Base-by-base conservation (phyloP, 2,113 vertebrate genomes). In the Dicaeum eximium region DNA sequence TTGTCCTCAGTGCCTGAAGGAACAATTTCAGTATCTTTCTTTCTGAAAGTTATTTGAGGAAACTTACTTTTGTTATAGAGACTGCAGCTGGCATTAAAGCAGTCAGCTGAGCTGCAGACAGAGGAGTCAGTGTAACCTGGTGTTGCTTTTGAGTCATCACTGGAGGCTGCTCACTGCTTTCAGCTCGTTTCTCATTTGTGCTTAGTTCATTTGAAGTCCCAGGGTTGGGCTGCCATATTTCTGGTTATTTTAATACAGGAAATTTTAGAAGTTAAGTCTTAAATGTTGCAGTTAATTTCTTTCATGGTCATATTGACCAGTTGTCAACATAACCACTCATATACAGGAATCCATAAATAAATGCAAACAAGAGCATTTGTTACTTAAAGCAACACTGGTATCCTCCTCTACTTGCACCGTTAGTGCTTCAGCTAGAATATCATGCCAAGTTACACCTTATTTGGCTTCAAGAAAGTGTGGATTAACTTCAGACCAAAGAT, bases 41-140 rank as follows among this genome's bases (percentile, higher is more conserved):
- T 88, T 61, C n/a, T 17, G 14, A 9, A 67, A 35, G 33, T 61
- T 65, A 75, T 47, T 56, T 88, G 48, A 90, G 51, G 37, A 86
- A 66, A 97, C 98, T 97, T 96, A 98, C 98, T 93, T 98, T 98
- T 35, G 88, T 86, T 62, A 93, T 72, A 35, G 97, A 88, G 62
- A 97, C 97, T 73, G 96, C 91, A 64, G 97, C 40, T 80, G 97
- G 92, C 57, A 61, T 93, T 35, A 92, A 47, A 56, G 91, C 92
- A 42, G 93, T 80, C 15, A 95, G 69, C 18, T 96, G 96, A 65
- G 95, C 73, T 61, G 83, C 45, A 67, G 95, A 92, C 72, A 94
- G 80, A 86, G 95, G 89, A 40, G 96, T 78, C 54, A 91, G 19
- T 28, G 91, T 74, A 50, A 81, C 95, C 51, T 97, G 93, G 24